phyloP scores from a whole-genome alignment of 2,888 invertebrate genomes.

The Tiliacea citrago region DNA sequence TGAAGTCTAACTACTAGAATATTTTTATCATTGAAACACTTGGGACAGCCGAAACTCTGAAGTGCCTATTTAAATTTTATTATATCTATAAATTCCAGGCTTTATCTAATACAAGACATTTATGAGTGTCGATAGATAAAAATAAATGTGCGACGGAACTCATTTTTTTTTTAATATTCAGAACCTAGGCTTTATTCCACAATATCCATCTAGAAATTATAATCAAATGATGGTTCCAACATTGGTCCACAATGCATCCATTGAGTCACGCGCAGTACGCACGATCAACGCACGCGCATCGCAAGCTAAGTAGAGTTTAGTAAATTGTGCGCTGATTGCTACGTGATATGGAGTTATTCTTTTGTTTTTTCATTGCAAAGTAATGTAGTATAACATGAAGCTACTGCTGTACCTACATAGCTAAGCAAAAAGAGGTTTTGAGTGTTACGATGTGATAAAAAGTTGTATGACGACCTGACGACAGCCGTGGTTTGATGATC shows the following conservation, averaged over 20 bases:
- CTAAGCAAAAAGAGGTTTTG: conserved; percentile 37
- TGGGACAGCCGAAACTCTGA: not conserved
- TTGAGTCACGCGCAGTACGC: conserved; percentile 81
- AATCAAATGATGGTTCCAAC: conserved; percentile 48
- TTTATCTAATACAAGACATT: conserved; percentile 17
- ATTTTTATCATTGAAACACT: conserved; percentile 23
- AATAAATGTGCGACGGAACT: not conserved
- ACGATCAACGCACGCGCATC: conserved; percentile 84
- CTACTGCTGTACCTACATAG: conserved; percentile 47
- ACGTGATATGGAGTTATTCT: conserved; percentile 74
- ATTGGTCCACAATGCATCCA: conserved; percentile 61
- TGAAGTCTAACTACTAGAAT: not conserved
- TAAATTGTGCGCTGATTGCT: conserved; percentile 79
- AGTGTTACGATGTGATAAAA: conserved; percentile 19
- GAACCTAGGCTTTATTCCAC: not conserved
- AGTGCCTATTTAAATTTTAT: conserved; percentile 24
- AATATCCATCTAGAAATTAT: conserved; percentile 15
- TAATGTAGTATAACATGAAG: conserved; percentile 59
- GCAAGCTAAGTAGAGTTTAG: conserved; percentile 82
- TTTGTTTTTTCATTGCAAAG: conserved; percentile 61
- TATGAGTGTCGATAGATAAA: not conserved
- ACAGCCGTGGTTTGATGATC: not conserved
- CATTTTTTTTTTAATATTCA: not conserved
- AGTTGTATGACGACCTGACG: not conserved
- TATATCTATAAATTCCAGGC: conserved; percentile 5